phyloP scores from a whole-genome alignment of 2,888 invertebrate genomes.

The Orchestes rusci region DNA sequence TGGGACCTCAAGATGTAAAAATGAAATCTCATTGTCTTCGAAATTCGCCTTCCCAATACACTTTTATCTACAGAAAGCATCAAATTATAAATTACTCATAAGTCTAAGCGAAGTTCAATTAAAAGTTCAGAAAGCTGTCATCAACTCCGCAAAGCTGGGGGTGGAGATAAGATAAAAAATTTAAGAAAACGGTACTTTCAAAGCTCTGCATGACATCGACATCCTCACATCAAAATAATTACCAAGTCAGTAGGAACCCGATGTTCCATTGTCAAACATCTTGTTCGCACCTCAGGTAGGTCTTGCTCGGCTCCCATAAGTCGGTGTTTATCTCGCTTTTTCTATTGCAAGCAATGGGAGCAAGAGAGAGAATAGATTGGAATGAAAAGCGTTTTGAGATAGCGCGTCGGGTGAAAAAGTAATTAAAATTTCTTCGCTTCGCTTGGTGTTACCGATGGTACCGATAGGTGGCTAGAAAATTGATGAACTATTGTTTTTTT shows the following conservation, averaged over 20 bases:
- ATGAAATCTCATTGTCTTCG: too few species aligned
- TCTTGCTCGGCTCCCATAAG: conserved; percentile 25
- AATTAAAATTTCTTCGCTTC: conserved; percentile 23
- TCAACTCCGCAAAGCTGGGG: too few species aligned
- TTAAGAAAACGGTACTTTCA: not conserved
- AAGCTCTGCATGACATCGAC: too few species aligned
- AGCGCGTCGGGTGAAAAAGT: conserved; percentile 19
- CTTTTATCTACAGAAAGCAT: too few species aligned
- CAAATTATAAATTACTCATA: too few species aligned
- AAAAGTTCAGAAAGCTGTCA: too few species aligned
- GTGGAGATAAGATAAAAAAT: too few species aligned
- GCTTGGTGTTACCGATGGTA: conserved; percentile 20
- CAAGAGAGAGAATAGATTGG: conserved; percentile 3
- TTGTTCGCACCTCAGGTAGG: conserved; percentile 32
- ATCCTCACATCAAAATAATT: conserved; percentile 31
- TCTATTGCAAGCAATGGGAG: not conserved
- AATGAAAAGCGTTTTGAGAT: conserved; percentile 12
- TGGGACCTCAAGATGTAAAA: too few species aligned
- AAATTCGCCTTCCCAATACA: too few species aligned
- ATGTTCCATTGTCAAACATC: conserved; percentile 34
- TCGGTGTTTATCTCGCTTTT: conserved; percentile 3
- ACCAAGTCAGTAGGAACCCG: conserved; percentile 32
- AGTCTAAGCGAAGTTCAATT: too few species aligned
- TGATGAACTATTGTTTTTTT: conserved; percentile 12
- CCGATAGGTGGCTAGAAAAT: too few species aligned